Evolutionary conservation across 2,113 vertebrate species (phyloP).

Genomic region (Ariopsis seemanni): DNA sequence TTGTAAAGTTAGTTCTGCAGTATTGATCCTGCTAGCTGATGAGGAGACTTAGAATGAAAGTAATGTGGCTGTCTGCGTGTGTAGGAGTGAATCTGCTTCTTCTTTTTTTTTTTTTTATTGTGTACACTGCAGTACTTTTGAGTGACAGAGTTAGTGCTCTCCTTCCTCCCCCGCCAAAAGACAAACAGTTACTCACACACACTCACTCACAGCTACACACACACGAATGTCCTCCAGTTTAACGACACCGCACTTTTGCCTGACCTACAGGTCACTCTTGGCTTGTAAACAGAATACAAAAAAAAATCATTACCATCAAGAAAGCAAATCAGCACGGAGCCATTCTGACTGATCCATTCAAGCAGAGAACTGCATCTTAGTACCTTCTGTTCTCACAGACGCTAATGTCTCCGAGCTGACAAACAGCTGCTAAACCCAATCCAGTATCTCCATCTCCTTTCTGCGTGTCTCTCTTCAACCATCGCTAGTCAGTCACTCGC

Average conservation of each 20-base stretch:
- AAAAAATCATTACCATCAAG: constrained; percentile 34
- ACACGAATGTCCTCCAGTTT: background rate
- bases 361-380: background rate
- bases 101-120: constrained; percentile 24
- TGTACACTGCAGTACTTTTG: constrained; percentile 15
- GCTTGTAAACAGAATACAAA: constrained; percentile 32
- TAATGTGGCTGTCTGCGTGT: background rate
- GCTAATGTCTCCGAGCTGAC: background rate
- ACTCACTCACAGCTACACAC: background rate
- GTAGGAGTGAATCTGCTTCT: background rate
- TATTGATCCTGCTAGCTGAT: background rate
- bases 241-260: background rate
- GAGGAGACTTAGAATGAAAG: background rate
- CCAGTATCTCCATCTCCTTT: background rate
- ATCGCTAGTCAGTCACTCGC: background rate
- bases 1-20: background rate
- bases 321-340: background rate
- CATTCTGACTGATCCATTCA: background rate
- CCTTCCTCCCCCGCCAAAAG: background rate
- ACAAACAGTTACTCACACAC: background rate
- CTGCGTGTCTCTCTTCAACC: background rate
- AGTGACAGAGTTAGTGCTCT: constrained; percentile 31
- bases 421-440: background rate
- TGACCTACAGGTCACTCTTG: constrained; percentile 23
- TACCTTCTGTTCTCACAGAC: background rate